A percentile compares a stretch with the other conserved stretches of the same genome.
phyloP scores from a whole-genome alignment of 2,888 invertebrate species.

The Sarcophaga caerulescens region DNA sequence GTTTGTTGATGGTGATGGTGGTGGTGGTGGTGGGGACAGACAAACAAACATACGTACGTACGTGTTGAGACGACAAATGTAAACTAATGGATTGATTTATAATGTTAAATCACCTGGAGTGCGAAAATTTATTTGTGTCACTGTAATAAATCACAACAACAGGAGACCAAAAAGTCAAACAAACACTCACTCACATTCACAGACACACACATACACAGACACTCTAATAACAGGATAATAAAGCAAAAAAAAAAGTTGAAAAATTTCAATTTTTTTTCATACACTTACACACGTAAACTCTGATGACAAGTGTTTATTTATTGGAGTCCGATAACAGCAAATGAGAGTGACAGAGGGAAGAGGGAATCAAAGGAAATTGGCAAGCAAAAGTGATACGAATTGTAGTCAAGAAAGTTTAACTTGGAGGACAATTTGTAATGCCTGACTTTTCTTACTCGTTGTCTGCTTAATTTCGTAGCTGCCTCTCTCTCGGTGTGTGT shows the following conservation, averaged over 20 bases:
- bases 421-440: conserved; percentile 73
- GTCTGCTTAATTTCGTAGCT: not conserved
- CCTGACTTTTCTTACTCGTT: conserved; percentile 61
- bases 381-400: conserved; percentile 32
- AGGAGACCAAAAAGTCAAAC: conserved; percentile 49
- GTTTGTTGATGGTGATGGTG: no score
- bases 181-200: not conserved
- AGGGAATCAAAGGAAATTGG: not conserved
- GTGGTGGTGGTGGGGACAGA: conserved; percentile 1
- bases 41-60: conserved; percentile 10
- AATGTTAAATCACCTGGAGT: conserved; percentile 78
- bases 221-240: conserved; percentile 49
- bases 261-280: not conserved
- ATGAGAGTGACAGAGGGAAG: not conserved
- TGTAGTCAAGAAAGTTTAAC: conserved; percentile 69
- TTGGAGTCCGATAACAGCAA: not conserved
- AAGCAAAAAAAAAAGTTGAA: conserved; percentile 51
- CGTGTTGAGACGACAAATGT: conserved; percentile 59
- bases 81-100: conserved; percentile 81
- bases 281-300: conserved; percentile 16
- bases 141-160: conserved; percentile 76
- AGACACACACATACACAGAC: conserved; percentile 1
- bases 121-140: conserved; percentile 79
- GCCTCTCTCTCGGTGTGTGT: not conserved
- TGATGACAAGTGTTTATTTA: conserved; percentile 43